These are phyloP conservation scores for Uria aalge DNA, from an alignment of 2,113 vertebrate species.

Conservation along the genomic window DNA sequence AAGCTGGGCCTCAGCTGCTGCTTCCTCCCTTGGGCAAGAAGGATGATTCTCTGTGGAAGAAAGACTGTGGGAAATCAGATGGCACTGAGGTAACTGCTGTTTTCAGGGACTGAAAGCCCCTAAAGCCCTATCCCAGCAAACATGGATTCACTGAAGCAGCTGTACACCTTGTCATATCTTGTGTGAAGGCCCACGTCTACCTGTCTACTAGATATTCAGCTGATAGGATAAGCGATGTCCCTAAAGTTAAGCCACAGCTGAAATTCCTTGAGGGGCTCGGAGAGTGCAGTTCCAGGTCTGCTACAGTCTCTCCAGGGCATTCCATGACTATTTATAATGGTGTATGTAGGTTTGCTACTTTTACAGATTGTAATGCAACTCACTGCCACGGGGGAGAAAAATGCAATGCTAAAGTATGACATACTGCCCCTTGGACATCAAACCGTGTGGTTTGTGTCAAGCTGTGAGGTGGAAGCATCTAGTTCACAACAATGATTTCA, in stretches of 20 bases:
- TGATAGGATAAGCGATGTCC: constrained; percentile 28
- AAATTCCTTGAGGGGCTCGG: neutral
- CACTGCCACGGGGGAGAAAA: neutral
- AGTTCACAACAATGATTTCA: constrained; percentile 13
- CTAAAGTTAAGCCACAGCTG: neutral
- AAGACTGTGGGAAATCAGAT: neutral
- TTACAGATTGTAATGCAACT: constrained; percentile 50
- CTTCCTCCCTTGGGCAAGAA: neutral
- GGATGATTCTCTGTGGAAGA: neutral
- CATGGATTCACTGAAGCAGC: constrained; percentile 24
- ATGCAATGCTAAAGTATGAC: constrained; percentile 43
- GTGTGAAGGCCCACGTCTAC: constrained; percentile 49
- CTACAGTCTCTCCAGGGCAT: constrained; percentile 12
- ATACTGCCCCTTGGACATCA: neutral
- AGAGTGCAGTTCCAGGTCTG: neutral
- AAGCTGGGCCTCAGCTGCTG: neutral
- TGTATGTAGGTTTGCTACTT: neutral
- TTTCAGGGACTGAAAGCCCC: constrained; percentile 19
- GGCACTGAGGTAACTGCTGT: neutral
- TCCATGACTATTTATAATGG: constrained; percentile 48
- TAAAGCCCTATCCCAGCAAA: constrained; percentile 2
- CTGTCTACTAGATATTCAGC: constrained; percentile 52
- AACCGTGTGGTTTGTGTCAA: constrained; percentile 9
- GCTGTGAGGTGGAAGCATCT: constrained; percentile 12
- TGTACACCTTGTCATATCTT: constrained; percentile 56